Base-by-base conservation (phyloP, 1,140 invertebrate species). In the Polyergus mexicanus region DNA sequence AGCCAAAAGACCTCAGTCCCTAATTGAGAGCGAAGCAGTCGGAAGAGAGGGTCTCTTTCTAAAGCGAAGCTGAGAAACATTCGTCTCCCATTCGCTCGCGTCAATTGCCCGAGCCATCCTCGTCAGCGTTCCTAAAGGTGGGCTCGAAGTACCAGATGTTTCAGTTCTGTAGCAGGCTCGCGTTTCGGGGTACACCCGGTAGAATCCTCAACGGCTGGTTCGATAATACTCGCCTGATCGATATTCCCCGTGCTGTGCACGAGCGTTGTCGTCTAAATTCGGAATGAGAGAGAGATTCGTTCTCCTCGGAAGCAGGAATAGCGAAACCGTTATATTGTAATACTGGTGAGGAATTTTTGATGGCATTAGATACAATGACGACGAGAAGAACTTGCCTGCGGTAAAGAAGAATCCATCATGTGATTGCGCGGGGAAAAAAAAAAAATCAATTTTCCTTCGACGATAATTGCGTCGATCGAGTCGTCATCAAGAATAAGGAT, bases 211-310 rank as follows among this genome's bases (percentile, higher is more conserved):
- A 3, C 35, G 68, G 78, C 28, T 74, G 35, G 78, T 83, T 83
- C 78, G 78, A 83, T 83, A 83, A 83, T 74, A 74, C 38, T 62
- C 54, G 78, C 38, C 78, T 83, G 78, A 83, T 83, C 78, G 78
- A 83, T 83, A 83, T 83, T 83, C 78, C 13, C 54, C 38, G 41
- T 56, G 54, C 19, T 83, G 41, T 56, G 60, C 54, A 54, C 68
- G 78, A 72, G 16, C 28, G 41, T 28, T 54, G 54, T n/a, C 68
- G 56, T 83, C 78, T 83, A 83, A 83, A 83, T 83, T 83, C 68
- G 78, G 78, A 83, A 83, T 83, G 68, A 83, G 68, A 81, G 68
- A 81, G 78, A 83, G 68, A 83, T 83, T 83, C 54, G 68, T 74
- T 38, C 51, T 56, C 51, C 32, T 69, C 63, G 78, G 3, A 60